phyloP scores from a whole-genome alignment of 2,888 invertebrate species.

The Hydropsyche betteni region DNA sequence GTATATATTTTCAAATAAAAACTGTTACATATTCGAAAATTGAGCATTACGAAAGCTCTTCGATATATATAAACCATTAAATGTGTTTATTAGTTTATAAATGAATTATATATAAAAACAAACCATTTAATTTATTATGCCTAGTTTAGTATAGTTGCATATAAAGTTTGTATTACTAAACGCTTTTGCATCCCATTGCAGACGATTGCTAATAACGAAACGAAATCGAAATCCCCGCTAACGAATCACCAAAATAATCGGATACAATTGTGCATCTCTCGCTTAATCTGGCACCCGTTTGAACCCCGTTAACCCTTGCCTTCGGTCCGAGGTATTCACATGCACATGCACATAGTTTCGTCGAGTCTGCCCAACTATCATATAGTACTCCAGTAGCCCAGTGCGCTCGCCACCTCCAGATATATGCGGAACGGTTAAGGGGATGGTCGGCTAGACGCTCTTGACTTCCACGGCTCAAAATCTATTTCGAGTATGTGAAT shows the following conservation, averaged over 20 bases:
- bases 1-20: no score
- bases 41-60: no score
- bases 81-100: no score
- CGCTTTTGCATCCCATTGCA: no score
- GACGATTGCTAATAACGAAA: not conserved
- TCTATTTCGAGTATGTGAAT: slow-evolving; percentile 51
- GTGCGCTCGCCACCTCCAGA: not conserved
- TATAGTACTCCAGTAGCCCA: slow-evolving; percentile 31
- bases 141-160: no score
- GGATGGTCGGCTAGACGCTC: slow-evolving; percentile 46
- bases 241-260: slow-evolving; percentile 14
- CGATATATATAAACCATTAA: no score
- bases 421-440: not conserved
- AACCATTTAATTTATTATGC: no score
- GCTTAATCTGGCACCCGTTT: slow-evolving; percentile 47
- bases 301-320: slow-evolving; percentile 50
- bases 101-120: no score
- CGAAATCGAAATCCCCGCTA: slow-evolving; percentile 12
- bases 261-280: slow-evolving; percentile 6
- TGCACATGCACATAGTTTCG: no score
- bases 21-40: no score
- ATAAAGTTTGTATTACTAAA: no score
- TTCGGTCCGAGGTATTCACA: not conserved
- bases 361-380: no score
- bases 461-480: slow-evolving; percentile 51